phyloP scores from a whole-genome alignment of 2,113 vertebrate genomes.

The Cyanoramphus novaezelandiae region DNA sequence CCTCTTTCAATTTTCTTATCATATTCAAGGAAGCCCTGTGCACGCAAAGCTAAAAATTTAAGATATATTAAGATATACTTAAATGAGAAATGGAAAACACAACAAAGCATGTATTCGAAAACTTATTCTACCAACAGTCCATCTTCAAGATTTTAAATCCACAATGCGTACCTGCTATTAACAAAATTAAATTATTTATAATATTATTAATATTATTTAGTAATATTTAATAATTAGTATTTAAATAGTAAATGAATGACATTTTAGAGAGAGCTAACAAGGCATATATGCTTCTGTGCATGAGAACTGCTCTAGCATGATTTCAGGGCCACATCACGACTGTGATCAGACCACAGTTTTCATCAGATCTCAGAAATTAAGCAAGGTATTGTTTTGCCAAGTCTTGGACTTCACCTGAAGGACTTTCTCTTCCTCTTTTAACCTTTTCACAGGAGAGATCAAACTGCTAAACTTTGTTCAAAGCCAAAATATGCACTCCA shows the following conservation, averaged over 20 bases:
- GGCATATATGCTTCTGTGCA: not conserved
- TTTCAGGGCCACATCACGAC: not conserved
- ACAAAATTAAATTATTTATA: not conserved
- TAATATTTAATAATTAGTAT: not conserved
- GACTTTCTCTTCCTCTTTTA: not conserved
- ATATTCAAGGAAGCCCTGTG: not conserved
- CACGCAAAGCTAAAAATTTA: not conserved
- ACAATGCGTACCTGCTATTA: not conserved
- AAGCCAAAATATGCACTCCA: not conserved
- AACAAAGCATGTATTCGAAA: not conserved
- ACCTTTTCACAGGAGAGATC: not conserved
- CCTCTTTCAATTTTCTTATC: not conserved
- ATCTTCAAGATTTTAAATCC: not conserved
- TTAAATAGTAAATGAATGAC: not conserved
- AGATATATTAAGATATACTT: not conserved
- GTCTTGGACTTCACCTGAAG: not conserved
- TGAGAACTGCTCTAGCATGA: accelerated
- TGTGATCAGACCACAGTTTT: not conserved
- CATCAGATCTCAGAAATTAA: not conserved
- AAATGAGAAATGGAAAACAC: not conserved
- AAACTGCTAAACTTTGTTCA: not conserved
- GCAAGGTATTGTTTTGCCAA: not conserved
- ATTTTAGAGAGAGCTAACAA: not conserved
- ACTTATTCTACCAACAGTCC: not conserved
- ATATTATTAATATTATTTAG: not conserved